Evolutionary conservation across 1,140 invertebrate species (phyloP), one percentile per base, ranked within the genome.

Genomic region (Bombus superbus): DNA sequence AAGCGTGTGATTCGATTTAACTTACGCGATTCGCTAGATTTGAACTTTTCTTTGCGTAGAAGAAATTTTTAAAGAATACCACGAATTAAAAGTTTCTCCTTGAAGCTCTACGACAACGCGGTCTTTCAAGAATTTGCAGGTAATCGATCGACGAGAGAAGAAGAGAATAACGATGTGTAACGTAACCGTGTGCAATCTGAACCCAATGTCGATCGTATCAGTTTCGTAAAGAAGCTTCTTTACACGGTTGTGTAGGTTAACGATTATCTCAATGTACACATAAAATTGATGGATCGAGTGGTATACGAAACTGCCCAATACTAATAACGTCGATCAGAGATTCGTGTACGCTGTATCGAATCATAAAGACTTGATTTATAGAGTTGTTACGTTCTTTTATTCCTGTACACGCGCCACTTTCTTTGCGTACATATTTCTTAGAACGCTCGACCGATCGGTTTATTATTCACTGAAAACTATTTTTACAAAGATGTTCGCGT

Each of bases 331-430:
- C 42, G 38, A 2, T 47, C 77, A 53, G 6, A n/a, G 64, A 68
- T 79, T 79, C 77, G 64, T 68, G 25, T 42, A 64, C 64, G 64
- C 3, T 42, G 22, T 79, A 62, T 59, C 32, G 13, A 57, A 40
- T 71, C 47, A 11, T 53, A 72, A 81, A 59, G 47, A n/a, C 11
- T 73, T 59, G 59, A 68, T 79, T 79, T 79, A 47, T 68, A 68
- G n/a, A 42, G 62, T 28, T 44, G 59, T 47, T 35, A 47, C 28
- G 38, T 18, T 53, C 38, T 28, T 53, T 25, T 32, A 38, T 44
- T 71, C 28, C 1, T n/a, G 5, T 22, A 18, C 18, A 38, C 77
- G n/a, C 32, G 35, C 42, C 4, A 15, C 22, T 71, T 32, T 1
- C 35, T 81, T 53, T 32, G 28, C 25, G 13, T 62, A 28, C 9